Evolutionary conservation across 2,797 vertebrate species (phyloP), one percentile per base, ranked within the genome.

Genomic region (Acropternis orthonyx): DNA sequence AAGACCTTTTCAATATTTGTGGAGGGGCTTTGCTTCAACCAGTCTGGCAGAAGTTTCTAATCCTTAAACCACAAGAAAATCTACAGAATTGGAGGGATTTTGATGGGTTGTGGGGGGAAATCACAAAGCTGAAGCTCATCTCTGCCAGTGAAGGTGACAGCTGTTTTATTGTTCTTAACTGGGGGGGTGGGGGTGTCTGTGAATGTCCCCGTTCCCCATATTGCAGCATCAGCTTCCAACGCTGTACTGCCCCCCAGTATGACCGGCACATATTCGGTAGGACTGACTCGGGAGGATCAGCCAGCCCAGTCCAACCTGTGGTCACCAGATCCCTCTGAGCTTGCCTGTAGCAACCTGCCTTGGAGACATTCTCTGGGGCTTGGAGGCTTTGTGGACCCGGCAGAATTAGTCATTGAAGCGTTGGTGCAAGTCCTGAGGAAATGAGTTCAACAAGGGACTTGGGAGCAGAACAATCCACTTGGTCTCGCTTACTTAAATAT

Each of bases 231-330:
- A 34, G 22, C 52, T 73, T 43, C 61, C 54, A 27, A 32, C 5
- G 6, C 17, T 61, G 16, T 30, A 8, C 20, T 36, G 18, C 7
- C 9, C 12, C 32, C 41, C 14, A 18, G 10, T 5, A 28, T 10
- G n/a, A 51, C 22, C 41, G 67, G 22, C 4, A 2, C 0, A 3
- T 9, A 4, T 39, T 28, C 37, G 41, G 7, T 12, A 2, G 17
- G 77, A 18, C 68, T 84, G 10, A 52, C 39, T 2, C 1, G 2
- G 34, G 41, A 41, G 22, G 18, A 23, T 1, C 43, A 46, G 18
- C 30, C 58, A 89, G 75, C 48, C 44, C 26, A 23, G 17, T 2
- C 26, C 59, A 71, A 61, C 26, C 27, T 39, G 44, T 28, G n/a
- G 19, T 3, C 32, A 5, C 24, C 76, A 67, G 19, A 30, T 4